Conservation (phyloP, 1,140 invertebrate genomes). For the Halyomorpha halys region DNA sequence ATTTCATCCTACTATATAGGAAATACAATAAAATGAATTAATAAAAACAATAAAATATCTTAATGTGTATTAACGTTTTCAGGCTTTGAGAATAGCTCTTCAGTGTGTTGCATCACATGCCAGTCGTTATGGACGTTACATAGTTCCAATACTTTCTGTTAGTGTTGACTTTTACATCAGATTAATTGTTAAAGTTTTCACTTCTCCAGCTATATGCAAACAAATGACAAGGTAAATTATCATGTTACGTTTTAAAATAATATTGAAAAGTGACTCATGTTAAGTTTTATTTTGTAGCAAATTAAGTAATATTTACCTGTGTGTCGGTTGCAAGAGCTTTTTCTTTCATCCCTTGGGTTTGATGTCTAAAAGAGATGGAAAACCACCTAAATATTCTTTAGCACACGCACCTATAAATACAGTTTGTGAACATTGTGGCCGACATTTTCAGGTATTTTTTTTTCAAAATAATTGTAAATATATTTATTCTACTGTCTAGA, state of each 20-base stretch:
- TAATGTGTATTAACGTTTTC: slow-evolving; percentile 23
- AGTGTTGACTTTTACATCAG: slow-evolving; percentile 96
- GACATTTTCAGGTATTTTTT: slow-evolving; percentile 51
- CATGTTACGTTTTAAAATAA: not conserved
- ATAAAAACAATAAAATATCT: not conserved
- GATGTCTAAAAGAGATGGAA: slow-evolving; percentile 39
- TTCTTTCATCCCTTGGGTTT: slow-evolving; percentile 59
- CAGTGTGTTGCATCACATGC: slow-evolving; percentile 85
- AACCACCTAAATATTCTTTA: slow-evolving; percentile 52
- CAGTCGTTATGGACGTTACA: slow-evolving; percentile 85
- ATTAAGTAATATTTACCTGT: slow-evolving; percentile 77
- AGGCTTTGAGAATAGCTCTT: slow-evolving; percentile 84
- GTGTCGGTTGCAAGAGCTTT: slow-evolving; percentile 73
- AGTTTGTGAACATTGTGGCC: slow-evolving; percentile 65
- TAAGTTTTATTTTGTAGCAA: slow-evolving; percentile 48
- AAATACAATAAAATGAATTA: not conserved
- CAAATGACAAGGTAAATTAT: slow-evolving; percentile 53
- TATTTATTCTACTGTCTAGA: no score
- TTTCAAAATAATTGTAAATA: no score
- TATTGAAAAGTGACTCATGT: not conserved
- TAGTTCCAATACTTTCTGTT: slow-evolving; percentile 79
- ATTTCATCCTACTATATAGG: no score
- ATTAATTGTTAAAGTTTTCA: slow-evolving; percentile 79
- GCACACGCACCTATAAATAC: slow-evolving; percentile 52
- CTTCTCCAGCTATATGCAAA: slow-evolving; percentile 74